Percentiles rank a stretch among this genome's conserved stretches.
These are phyloP conservation scores for Syrphus vitripennis DNA, from an alignment of 2,888 invertebrate genomes.

Conservation along the genomic window DNA sequence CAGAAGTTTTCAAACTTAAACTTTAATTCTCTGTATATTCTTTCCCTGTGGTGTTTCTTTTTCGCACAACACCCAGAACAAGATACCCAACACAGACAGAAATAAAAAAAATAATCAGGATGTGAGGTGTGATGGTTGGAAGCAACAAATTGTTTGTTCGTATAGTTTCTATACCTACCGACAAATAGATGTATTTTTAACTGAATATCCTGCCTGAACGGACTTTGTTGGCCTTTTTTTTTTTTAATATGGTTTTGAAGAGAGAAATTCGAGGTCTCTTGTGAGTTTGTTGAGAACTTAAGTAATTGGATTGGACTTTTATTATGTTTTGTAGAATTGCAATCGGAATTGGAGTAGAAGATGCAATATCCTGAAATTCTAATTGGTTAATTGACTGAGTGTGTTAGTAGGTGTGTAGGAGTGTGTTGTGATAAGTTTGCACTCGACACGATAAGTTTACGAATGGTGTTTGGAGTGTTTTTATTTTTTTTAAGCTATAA, in stretches of 20 bases:
- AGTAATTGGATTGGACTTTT: slow-evolving; percentile 65
- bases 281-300: slow-evolving; percentile 33
- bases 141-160: slow-evolving; percentile 62
- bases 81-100: background rate
- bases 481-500: too few relatives aligned
- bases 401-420: background rate
- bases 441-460: background rate
- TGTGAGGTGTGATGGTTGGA: slow-evolving; percentile 1
- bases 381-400: slow-evolving; percentile 50
- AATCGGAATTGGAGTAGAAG: slow-evolving; percentile 33
- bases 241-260: background rate
- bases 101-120: background rate
- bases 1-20: slow-evolving; percentile 54
- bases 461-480: background rate
- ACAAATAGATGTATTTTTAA: slow-evolving; percentile 45
- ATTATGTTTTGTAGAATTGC: slow-evolving; percentile 7
- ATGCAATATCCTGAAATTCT: slow-evolving; percentile 59
- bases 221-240: background rate
- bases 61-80: background rate
- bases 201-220: slow-evolving; percentile 50
- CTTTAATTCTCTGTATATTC: slow-evolving; percentile 47
- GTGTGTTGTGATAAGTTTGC: background rate
- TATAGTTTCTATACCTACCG: too few relatives aligned
- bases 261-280: slow-evolving; percentile 20
- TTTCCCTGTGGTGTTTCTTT: slow-evolving; percentile 33